Percentiles rank a stretch among this genome's conserved stretches.
Conservation (phyloP, 2,888 invertebrate species). For the Epirrhoe tristata region DNA sequence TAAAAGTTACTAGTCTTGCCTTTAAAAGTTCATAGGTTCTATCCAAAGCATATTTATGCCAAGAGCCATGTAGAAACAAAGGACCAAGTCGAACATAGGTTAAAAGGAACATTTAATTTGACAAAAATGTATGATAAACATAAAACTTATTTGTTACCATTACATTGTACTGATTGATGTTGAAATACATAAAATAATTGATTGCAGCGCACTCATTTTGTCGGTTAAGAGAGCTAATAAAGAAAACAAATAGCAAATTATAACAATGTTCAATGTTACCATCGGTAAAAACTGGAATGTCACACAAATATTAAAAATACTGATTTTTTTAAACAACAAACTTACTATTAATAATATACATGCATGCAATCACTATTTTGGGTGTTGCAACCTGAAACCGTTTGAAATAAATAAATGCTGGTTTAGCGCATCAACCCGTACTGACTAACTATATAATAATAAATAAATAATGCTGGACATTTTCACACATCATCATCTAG, state of each 20-base stretch:
- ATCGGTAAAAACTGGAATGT: conserved; percentile 80
- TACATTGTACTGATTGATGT: conserved; percentile 58
- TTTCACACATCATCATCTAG: too few species aligned
- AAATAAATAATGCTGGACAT: too few species aligned
- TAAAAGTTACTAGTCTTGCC: not conserved
- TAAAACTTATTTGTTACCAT: conserved; percentile 51
- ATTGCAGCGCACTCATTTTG: conserved; percentile 27
- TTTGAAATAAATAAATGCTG: conserved; percentile 55
- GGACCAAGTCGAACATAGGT: conserved; percentile 9
- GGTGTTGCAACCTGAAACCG: conserved; percentile 72
- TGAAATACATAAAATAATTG: conserved; percentile 22
- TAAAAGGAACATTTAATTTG: conserved; percentile 23
- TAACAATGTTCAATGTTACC: conserved; percentile 52
- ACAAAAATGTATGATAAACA: conserved; percentile 45
- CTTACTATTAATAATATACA: conserved; percentile 72
- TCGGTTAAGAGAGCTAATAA: conserved; percentile 63
- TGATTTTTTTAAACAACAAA: conserved; percentile 81
- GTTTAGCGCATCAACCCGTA: not conserved
- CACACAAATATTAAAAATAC: conserved; percentile 84
- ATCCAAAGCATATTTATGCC: not conserved
- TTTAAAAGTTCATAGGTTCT: not conserved
- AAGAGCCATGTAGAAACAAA: conserved; percentile 16
- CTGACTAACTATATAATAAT: too few species aligned
- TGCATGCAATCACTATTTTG: conserved; percentile 65
- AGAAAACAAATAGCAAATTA: conserved; percentile 60